Evolutionary conservation across 2,113 vertebrate genomes (phyloP).

Genomic region (Stomatorhinus ivindoensis): DNA sequence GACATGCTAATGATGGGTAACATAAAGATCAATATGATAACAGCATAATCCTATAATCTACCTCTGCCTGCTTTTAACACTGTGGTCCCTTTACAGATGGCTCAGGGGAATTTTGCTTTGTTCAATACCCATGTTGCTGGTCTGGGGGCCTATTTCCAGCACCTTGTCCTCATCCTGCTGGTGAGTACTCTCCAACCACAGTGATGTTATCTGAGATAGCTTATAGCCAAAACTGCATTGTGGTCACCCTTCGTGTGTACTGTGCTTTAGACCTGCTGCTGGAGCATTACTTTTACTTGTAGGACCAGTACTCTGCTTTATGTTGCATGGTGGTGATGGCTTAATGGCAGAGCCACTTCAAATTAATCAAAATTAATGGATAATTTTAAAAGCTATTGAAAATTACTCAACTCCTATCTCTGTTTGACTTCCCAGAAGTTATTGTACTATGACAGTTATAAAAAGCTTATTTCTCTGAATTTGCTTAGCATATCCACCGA

Average conservation of each 20-base stretch:
- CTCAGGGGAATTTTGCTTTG: conserved; percentile 52
- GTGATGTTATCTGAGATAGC: background rate
- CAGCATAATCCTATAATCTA: background rate
- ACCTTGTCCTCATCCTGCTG: conserved; percentile 51
- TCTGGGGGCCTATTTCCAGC: conserved; percentile 45
- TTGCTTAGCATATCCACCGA: background rate
- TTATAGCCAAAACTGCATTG: background rate
- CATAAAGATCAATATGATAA: background rate
- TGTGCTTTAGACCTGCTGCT: background rate
- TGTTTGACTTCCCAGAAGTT: background rate
- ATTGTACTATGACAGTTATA: background rate
- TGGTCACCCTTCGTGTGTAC: background rate
- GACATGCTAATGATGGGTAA: background rate
- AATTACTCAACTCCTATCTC: no score
- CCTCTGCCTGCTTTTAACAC: background rate
- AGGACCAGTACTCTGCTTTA: background rate
- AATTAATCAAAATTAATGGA: background rate
- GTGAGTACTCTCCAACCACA: conserved; percentile 31
- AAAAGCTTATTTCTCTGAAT: background rate
- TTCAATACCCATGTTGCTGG: conserved; percentile 47
- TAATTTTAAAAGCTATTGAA: no score
- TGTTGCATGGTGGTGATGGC: background rate
- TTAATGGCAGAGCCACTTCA: background rate
- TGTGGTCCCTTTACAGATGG: conserved; percentile 33
- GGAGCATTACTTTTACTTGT: background rate